These are phyloP conservation scores for Lasius fuliginosus DNA, from an alignment of 2,888 invertebrate genomes.

Conservation along the genomic window DNA sequence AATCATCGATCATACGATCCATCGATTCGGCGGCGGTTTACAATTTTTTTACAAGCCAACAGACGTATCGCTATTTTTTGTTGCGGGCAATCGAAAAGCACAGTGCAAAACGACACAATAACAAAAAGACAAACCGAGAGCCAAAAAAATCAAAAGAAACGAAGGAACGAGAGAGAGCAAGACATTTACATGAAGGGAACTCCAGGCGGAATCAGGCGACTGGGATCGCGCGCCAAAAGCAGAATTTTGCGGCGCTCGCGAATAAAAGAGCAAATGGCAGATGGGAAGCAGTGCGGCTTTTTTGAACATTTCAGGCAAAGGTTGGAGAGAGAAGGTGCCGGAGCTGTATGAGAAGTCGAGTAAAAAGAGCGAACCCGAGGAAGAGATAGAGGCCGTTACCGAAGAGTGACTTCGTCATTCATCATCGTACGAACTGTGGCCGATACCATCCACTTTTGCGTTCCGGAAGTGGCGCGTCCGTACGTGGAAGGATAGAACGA, in stretches of 20 bases:
- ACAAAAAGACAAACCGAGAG: constrained; percentile 40
- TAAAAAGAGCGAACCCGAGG: constrained; percentile 78
- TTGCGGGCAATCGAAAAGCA: constrained; percentile 29
- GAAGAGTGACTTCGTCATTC: constrained; percentile 61
- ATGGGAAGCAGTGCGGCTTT: constrained; percentile 67
- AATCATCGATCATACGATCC: constrained; percentile 14
- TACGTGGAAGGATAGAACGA: constrained; percentile 13
- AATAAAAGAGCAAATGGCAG: constrained; percentile 46
- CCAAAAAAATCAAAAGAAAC: constrained; percentile 56
- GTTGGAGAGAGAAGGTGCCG: constrained; percentile 85
- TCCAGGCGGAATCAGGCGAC: constrained; percentile 65
- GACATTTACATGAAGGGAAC: constrained; percentile 63
- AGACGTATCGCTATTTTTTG: constrained; percentile 30
- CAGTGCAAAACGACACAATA: constrained; percentile 26
- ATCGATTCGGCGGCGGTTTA: background rate
- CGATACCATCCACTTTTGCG: constrained; percentile 28
- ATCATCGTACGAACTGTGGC: constrained; percentile 43
- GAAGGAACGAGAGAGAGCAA: constrained; percentile 63
- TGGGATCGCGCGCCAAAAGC: constrained; percentile 58
- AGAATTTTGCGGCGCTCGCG: constrained; percentile 50
- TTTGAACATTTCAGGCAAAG: constrained; percentile 86
- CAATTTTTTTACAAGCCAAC: constrained; percentile 27
- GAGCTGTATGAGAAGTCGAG: constrained; percentile 85
- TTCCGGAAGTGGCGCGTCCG: constrained; percentile 26
- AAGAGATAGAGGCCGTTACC: constrained; percentile 62